Base-by-base conservation (phyloP, 1,140 invertebrate genomes). In the Caenorhabditis tropicalis region DNA sequence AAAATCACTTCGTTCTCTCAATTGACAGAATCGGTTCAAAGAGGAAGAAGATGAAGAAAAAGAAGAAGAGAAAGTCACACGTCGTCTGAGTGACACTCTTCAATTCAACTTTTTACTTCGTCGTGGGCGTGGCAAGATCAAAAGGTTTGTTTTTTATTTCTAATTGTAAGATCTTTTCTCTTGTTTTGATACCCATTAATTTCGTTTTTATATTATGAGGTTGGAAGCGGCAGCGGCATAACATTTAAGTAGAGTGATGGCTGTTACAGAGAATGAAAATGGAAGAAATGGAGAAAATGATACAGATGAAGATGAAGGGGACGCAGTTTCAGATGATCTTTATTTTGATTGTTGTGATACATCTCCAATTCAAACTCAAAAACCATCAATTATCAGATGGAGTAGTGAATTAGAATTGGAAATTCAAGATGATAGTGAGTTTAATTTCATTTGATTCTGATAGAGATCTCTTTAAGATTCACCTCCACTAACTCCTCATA, bases 61-160 rank as follows among this genome's bases (percentile, higher is more conserved):
- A n/a, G n/a, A n/a, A n/a, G n/a, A n/a, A n/a, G n/a, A n/a, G n/a
- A n/a, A 15, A 43, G 65, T 74, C 36, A 39, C 65, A 56, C 53
- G 53, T 56, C 65, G 12, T 46, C 36, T 46, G 36, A 74, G 12
- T 21, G 65, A 43, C 65, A 74, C 65, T 74, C 36, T 74, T 46
- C 65, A 74, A 74, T 74, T 74, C 65, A 74, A 74, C 43, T 74
- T 74, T 74, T 74, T 19, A 36, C 19, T 29, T 19, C 36, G 65
- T 36, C 98, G 0, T 99, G 98, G 98, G 96, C 95, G 53, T 99
- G 98, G 98, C 97, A 99, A 92, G 98, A 99, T 92, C 98, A 99
- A 92, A 99, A 97, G 96, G 60, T 79, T 36, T 65, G 24, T 65
- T 65, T 9, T 60, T 65, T 12, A 15, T 33, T n/a, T n/a, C n/a